Base-by-base conservation (phyloP, 2,888 invertebrate species). In the Margaritifera margaritifera region DNA sequence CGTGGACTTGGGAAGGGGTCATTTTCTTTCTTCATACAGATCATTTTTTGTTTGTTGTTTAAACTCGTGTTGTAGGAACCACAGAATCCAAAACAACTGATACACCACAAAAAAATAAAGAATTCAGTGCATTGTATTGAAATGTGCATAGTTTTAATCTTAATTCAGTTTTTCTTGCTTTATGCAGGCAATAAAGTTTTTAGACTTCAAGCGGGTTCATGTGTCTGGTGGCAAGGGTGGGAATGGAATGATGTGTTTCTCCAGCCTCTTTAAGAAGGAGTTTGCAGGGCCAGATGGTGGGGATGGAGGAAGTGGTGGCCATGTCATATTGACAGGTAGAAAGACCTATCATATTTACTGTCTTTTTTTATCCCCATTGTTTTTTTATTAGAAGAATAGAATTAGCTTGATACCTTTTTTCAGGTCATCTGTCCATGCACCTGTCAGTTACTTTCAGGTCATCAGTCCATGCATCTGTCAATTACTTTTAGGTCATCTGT, bases 261-360 rank as follows among this genome's bases (percentile, higher is more conserved):
- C 96, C 8, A 93, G 94, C 73, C 91, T 94, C 15, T 96, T 93
- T 92, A 92, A 92, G 66, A 97, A 97, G 84, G 97, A 97, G 75
- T 92, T 92, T 69, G 99, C 96, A 0, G 89, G 89, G 0, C 98
- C 98, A 0, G 96, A 97, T 89, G 98, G 98, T 0, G 99, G 98
- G 0, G 97, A 99, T 89, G 99, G 99, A 0, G 99, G 99, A 0
- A 93, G 95, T 87, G 98, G 98, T 0, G 98, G 96, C 0, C 98
- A 99, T 91, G 94, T 99, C 1, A 92, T 98, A 67, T 94, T 98
- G 68, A 77, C 91, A 93, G 91, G 93, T 93, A 70, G 57, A 58
- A 25, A 55, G n/a, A 19, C 55, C 2, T 56, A 0, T 24, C 24
- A 19, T 18, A 59, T 24, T 25, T 8, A n/a, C 18, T 22, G 22